Conservation (phyloP, 37 sponge, comb jelly and placozoan genomes). For the Oscarella lobularis region DNA sequence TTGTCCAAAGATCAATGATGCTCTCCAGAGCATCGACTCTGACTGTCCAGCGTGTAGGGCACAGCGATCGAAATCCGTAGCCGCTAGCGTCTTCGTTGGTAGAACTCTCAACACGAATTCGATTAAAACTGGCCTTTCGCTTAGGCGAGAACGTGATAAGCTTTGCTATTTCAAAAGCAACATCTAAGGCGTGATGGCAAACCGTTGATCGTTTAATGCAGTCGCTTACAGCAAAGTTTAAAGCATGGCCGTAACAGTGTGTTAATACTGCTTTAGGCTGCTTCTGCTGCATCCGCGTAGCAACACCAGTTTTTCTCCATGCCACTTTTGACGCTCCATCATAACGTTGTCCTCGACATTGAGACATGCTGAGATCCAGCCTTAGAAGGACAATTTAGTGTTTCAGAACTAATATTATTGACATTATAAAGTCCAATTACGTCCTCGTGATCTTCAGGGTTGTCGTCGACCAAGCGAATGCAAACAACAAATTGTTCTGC, state of each 20-base stretch:
- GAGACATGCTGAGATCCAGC: too few species aligned
- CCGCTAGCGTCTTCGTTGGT: constrained; percentile 39
- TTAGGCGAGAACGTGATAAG: constrained; percentile 56
- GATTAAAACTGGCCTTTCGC: constrained; percentile 31
- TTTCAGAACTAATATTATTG: too few species aligned
- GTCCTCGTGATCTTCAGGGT: too few species aligned
- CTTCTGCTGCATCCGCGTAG: constrained; percentile 25
- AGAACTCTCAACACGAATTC: constrained; percentile 36
- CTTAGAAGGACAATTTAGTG: too few species aligned
- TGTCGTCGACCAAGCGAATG: too few species aligned
- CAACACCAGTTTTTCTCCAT: constrained; percentile 43
- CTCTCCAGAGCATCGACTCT: constrained; percentile 35
- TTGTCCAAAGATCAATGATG: too few species aligned
- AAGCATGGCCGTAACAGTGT: constrained; percentile 70
- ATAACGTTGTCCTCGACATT: constrained; percentile 53
- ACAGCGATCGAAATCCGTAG: constrained; percentile 30
- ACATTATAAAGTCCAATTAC: too few species aligned
- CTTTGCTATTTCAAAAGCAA: constrained; percentile 39
- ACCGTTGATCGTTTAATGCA: constrained; percentile 27
- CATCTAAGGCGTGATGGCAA: constrained; percentile 47
- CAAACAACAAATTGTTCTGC: too few species aligned
- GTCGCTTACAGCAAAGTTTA: constrained; percentile 49
- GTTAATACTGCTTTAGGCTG: constrained; percentile 59
- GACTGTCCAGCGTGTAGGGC: constrained; percentile 66
- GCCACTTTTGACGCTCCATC: constrained; percentile 64